phyloP scores from a whole-genome alignment of 2,888 invertebrate genomes.

The Cephus pulcher region DNA sequence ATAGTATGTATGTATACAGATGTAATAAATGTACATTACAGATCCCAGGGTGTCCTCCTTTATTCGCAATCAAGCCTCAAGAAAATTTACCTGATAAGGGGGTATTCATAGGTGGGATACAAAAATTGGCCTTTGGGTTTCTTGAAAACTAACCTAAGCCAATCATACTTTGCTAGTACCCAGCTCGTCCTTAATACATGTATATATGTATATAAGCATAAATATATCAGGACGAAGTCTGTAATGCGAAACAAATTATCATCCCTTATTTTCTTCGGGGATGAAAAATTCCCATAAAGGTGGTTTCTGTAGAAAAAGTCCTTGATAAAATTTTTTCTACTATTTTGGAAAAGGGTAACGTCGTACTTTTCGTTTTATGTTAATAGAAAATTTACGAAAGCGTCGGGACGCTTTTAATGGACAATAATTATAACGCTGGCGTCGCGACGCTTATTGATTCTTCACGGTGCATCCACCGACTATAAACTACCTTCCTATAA shows the following conservation, averaged over 20 bases:
- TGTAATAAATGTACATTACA: neutral
- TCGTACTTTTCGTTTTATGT: neutral
- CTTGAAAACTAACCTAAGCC: constrained; percentile 19
- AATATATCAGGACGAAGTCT: neutral
- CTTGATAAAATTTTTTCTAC: neutral
- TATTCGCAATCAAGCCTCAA: constrained; percentile 13
- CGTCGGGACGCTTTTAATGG: neutral
- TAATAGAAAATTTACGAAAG: neutral
- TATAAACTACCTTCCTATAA: neutral
- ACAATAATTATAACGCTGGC: neutral
- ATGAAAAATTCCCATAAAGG: neutral
- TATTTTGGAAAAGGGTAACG: neutral
- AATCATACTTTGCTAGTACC: constrained; percentile 10
- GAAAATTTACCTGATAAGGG: constrained; percentile 20
- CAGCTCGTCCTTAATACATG: neutral
- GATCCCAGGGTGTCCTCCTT: neutral
- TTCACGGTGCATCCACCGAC: constrained; percentile 22
- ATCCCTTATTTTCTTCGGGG: neutral
- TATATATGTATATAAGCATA: neutral
- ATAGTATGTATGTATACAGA: neutral
- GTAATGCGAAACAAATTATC: neutral
- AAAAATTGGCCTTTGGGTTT: constrained; percentile 7
- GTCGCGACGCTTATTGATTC: constrained; percentile 19
- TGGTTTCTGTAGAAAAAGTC: neutral
- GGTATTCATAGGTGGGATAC: constrained; percentile 16